These are phyloP conservation scores for Botia almorhae DNA, from an alignment of 2,797 vertebrate genomes.

Conservation along the genomic window DNA sequence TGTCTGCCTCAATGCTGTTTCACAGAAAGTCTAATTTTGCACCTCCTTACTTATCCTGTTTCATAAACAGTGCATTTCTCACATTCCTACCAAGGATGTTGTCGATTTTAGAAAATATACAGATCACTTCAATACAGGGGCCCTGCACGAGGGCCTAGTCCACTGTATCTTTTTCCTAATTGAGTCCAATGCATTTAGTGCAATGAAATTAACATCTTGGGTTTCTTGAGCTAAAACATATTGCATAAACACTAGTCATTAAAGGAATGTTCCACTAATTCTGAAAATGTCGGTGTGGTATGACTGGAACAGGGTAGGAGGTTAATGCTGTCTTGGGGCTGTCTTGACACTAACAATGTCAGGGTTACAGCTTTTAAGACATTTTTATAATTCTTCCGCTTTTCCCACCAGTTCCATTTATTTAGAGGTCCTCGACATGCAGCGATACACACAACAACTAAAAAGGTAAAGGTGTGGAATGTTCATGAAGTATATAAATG, in stretches of 20 bases:
- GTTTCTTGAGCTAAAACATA: slow-evolving; percentile 23
- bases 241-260: slow-evolving; percentile 31
- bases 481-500: not conserved
- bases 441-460: not conserved
- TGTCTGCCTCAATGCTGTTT: slow-evolving; percentile 18
- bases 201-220: slow-evolving; percentile 9
- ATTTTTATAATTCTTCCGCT: slow-evolving; percentile 30
- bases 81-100: slow-evolving; percentile 42
- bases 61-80: slow-evolving; percentile 51
- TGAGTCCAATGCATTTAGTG: slow-evolving; percentile 4
- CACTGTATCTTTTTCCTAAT: slow-evolving; percentile 22
- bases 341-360: slow-evolving; percentile 32
- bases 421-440: slow-evolving; percentile 12
- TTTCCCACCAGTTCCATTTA: slow-evolving; percentile 9
- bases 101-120: slow-evolving; percentile 44
- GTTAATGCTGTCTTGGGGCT: slow-evolving; percentile 49
- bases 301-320: slow-evolving; percentile 40
- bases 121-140: slow-evolving; percentile 38
- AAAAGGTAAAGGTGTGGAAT: slow-evolving; percentile 31
- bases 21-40: slow-evolving; percentile 25
- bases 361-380: slow-evolving; percentile 36
- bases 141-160: slow-evolving; percentile 1
- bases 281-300: slow-evolving; percentile 41
- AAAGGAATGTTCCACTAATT: slow-evolving; percentile 41
- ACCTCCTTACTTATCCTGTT: slow-evolving; percentile 47